Conservation (phyloP, 2,113 vertebrate species). For the Casuarius casuarius region DNA sequence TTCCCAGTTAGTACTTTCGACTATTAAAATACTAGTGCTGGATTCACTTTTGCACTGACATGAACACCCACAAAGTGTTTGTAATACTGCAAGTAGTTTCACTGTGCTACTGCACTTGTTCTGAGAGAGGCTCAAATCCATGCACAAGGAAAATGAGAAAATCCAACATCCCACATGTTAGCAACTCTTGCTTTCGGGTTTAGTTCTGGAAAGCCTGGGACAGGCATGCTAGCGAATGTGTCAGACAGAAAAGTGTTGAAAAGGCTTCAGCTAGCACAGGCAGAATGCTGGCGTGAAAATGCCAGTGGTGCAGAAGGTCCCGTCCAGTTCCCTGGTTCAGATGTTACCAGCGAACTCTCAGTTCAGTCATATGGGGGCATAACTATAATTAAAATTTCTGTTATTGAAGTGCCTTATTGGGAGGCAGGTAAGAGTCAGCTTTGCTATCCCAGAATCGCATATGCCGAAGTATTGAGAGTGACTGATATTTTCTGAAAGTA, state of each 20-base stretch:
- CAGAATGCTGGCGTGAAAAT: not conserved
- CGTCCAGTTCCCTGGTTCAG: not conserved
- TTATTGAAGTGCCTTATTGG: not conserved
- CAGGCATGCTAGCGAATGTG: not conserved
- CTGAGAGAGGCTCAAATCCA: too few species aligned
- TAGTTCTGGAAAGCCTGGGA: not conserved
- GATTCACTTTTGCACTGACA: too few species aligned
- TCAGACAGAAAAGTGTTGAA: not conserved
- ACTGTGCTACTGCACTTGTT: not conserved
- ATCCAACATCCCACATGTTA: not conserved
- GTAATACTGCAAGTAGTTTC: not conserved
- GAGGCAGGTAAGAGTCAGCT: not conserved
- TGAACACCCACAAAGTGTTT: not conserved
- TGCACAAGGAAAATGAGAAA: not conserved
- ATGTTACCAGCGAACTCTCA: not conserved
- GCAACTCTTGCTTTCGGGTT: not conserved
- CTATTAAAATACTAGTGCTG: not conserved
- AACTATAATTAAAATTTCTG: not conserved
- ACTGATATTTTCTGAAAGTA: not conserved
- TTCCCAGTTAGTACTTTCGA: not conserved
- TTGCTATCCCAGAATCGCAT: not conserved
- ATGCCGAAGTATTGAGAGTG: accelerated
- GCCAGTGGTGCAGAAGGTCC: too few species aligned
- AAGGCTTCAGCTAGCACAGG: not conserved
- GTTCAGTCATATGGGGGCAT: not conserved